Base-by-base conservation (phyloP, 1,140 invertebrate genomes). In the Drosophila jambulina region DNA sequence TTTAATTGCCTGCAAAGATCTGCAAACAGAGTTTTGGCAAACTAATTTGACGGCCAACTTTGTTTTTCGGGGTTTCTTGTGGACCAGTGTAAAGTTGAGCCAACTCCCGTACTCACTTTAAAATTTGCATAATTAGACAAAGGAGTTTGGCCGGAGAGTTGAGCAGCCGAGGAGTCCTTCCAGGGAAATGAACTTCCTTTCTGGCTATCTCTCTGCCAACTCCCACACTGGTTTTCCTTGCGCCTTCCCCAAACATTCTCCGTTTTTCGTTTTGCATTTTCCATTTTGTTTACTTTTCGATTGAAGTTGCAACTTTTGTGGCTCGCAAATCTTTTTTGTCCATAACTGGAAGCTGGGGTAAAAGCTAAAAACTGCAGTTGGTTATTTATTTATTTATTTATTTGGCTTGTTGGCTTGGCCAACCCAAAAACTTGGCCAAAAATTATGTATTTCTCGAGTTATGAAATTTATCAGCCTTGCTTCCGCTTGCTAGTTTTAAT, bases 81-180 rank as follows among this genome's bases (percentile, higher is more conserved):
- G 25, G 64, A 40, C 34, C 8, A 71, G 69, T 72, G 36, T 60
- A 71, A 25, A 71, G 53, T 49, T 56, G 21, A 13, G 51, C 40
- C 19, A 43, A 38, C 40, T 65, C 19, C 19, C 27, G 38, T 21
- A 12, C 27, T 63, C 42, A 54, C 38, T 57, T 68, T 46, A 79
- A 82, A 79, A 82, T 83, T 82, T 82, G 80, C 81, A 83, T 83
- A 83, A 83, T 83, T 83, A 83, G 81, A 75, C 78, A 82, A 82
- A 75, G 70, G 76, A 82, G 49, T 75, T 75, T 48, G 45, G 51
- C 58, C 40, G n/a, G 53, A 76, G 36, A 51, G 61, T 27, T 27
- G 45, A 42, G 51, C 19, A 43, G 32, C 5, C 19, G 19, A 38
- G n/a, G 51, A 63, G 68, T 46, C 56, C 43, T 62, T 36, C 23